Conservation (phyloP, 1,140 invertebrate genomes). For the Eupristina koningsbergeri region DNA sequence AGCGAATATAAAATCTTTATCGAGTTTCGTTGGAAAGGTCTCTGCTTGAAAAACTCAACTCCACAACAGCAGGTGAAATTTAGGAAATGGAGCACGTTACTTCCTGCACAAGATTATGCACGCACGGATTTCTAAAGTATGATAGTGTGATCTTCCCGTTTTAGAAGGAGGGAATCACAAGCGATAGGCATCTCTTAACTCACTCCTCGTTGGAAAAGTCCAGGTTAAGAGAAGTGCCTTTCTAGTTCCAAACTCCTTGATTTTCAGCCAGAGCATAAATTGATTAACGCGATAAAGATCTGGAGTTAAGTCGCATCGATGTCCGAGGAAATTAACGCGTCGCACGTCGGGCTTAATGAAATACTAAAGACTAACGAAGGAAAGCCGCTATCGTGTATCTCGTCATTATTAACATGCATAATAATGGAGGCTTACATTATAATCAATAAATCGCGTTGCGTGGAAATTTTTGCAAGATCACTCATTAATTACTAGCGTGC, state of each 20-base stretch:
- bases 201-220: not conserved
- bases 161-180: not conserved
- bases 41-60: too few relatives aligned
- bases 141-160: not conserved
- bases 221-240: not conserved
- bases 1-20: too few relatives aligned
- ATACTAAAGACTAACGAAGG: not conserved
- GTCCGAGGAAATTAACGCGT: not conserved
- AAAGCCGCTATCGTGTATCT: constrained; percentile 4
- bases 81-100: too few relatives aligned
- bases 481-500: too few relatives aligned
- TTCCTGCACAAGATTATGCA: too few relatives aligned
- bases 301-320: not conserved
- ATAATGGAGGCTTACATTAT: not conserved
- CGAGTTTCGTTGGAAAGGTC: too few relatives aligned
- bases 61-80: too few relatives aligned
- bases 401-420: not conserved
- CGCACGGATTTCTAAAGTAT: not conserved
- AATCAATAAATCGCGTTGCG: not conserved
- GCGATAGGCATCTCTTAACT: not conserved
- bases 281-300: constrained; percentile 5
- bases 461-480: not conserved
- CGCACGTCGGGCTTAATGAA: not conserved
- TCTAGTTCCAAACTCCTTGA: not conserved
- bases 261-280: not conserved